A percentile compares a stretch with the other conserved stretches of the same genome.
Conservation (phyloP, 2,888 invertebrate genomes). For the Eilema sororculum region DNA sequence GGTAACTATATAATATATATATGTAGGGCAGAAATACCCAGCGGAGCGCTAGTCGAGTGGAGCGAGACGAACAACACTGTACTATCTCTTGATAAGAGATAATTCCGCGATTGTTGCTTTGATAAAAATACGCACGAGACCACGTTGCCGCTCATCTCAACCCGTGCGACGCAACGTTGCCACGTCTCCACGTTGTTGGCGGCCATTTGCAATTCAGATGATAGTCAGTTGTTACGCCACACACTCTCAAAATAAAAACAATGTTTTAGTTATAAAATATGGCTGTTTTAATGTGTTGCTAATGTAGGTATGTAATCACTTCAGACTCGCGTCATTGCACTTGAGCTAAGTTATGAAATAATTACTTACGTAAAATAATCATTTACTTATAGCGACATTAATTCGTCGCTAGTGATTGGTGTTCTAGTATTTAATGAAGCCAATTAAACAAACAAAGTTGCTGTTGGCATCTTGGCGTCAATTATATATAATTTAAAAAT, state of each 20-base stretch:
- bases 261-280: slow-evolving; percentile 67
- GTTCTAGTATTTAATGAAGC: slow-evolving; percentile 1
- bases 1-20: not conserved
- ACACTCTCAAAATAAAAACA: slow-evolving; percentile 82
- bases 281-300: slow-evolving; percentile 57
- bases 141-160: slow-evolving; percentile 63
- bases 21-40: not conserved
- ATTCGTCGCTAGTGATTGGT: not conserved
- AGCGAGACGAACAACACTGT: slow-evolving; percentile 43
- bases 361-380: slow-evolving; percentile 25
- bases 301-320: too few species aligned
- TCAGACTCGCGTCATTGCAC: slow-evolving; percentile 57
- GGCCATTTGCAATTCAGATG: slow-evolving; percentile 82
- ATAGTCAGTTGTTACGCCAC: slow-evolving; percentile 71
- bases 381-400: not conserved
- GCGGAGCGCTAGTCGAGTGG: slow-evolving; percentile 22
- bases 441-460: slow-evolving; percentile 3
- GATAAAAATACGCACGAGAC: slow-evolving; percentile 80
- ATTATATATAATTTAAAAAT: not conserved
- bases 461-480: not conserved
- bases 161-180: slow-evolving; percentile 73
- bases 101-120: slow-evolving; percentile 62
- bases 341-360: slow-evolving; percentile 39
- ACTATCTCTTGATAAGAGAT: slow-evolving; percentile 68
- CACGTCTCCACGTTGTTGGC: slow-evolving; percentile 57